Evolutionary conservation across 2,113 vertebrate species (phyloP).

Genomic region (Dasypus novemcinctus): DNA sequence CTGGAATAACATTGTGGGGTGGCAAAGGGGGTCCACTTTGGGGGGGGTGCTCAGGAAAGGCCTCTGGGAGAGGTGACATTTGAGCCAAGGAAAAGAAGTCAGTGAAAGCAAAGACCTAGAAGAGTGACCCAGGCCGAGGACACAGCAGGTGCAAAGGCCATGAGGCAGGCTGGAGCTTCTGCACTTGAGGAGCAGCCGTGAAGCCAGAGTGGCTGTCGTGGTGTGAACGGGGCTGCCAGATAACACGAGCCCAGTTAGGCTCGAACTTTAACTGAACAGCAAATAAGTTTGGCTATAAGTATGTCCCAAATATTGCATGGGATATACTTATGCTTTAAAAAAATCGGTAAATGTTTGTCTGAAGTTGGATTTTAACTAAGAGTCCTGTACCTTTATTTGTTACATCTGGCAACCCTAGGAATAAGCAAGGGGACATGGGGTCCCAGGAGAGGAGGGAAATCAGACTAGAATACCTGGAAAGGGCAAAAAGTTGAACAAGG

Average conservation of each 20-base stretch:
- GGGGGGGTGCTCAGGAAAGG: background rate
- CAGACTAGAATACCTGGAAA: background rate
- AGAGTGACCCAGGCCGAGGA: background rate
- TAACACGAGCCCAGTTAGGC: background rate
- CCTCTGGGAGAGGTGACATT: background rate
- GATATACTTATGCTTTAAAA: background rate
- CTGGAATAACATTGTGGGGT: background rate
- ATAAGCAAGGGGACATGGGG: background rate
- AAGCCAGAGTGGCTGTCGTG: background rate
- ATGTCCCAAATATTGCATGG: background rate
- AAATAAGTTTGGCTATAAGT: background rate
- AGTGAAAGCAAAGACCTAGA: background rate
- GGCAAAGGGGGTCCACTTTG: background rate
- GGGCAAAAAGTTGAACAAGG: background rate
- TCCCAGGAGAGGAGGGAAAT: background rate
- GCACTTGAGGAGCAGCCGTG: background rate
- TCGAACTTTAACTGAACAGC: background rate
- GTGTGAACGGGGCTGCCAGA: background rate
- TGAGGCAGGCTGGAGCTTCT: background rate
- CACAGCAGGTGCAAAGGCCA: background rate
- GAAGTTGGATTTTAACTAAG: background rate
- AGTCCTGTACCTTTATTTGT: background rate
- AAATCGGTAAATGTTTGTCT: background rate
- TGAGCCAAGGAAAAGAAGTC: background rate
- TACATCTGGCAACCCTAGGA: background rate